Conservation (phyloP, 2,888 invertebrate genomes). For the Lepidocyrtinus sp. region DNA sequence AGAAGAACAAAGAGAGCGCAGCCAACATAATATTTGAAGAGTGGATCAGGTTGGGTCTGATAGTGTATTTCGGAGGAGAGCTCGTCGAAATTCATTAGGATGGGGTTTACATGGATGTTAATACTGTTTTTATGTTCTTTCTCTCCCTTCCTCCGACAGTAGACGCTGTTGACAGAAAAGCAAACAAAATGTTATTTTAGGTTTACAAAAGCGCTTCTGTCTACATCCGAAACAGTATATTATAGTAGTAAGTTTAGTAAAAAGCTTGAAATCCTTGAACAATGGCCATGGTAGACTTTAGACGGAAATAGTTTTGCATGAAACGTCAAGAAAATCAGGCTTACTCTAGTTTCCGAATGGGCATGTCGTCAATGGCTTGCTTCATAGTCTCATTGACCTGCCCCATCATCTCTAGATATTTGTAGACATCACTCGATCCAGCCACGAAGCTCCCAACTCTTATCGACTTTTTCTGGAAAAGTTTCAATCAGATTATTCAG, state of each 20-base stretch:
- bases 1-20: constrained; percentile 77
- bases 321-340: constrained; percentile 69
- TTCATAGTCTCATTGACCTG: constrained; percentile 84
- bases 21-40: constrained; percentile 86
- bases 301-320: neutral
- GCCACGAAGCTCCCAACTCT: constrained; percentile 40
- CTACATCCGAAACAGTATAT: too few species aligned
- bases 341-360: constrained; percentile 85
- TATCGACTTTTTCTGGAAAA: constrained; percentile 56
- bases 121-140: constrained; percentile 57
- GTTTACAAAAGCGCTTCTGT: constrained; percentile 13
- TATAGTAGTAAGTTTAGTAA: neutral
- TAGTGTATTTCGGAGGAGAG: constrained; percentile 81
- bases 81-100: constrained; percentile 79
- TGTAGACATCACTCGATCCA: constrained; percentile 49
- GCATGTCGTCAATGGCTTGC: constrained; percentile 86
- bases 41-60: constrained; percentile 83
- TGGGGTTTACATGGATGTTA: constrained; percentile 75
- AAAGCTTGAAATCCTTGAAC: too few species aligned
- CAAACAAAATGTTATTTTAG: neutral
- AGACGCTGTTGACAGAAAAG: constrained; percentile 46
- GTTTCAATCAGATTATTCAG: too few species aligned
- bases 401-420: constrained; percentile 52
- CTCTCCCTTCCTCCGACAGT: constrained; percentile 68
- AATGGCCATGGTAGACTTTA: neutral